These are phyloP conservation scores for Molossus molossus DNA, from an alignment of 2,797 vertebrate genomes.

Conservation along the genomic window DNA sequence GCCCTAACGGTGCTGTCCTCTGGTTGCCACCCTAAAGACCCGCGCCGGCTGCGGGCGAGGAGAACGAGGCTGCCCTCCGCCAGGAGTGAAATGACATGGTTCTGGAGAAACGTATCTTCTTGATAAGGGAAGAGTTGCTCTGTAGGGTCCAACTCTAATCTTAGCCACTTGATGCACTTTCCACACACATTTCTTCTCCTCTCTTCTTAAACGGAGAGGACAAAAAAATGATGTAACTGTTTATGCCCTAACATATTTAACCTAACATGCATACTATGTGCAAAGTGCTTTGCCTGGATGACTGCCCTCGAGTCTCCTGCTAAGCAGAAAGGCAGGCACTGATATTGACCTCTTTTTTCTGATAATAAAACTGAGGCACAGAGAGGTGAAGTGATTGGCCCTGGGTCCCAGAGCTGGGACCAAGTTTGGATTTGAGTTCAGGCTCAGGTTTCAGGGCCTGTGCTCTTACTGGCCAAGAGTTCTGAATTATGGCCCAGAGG, in stretches of 20 bases:
- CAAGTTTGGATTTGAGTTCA: background rate
- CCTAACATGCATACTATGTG: rapidly evolving
- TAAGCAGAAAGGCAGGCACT: background rate
- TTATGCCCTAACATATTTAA: background rate
- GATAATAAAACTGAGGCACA: background rate
- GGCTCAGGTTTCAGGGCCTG: background rate
- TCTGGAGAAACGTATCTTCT: conserved; percentile 14
- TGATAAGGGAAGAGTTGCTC: background rate
- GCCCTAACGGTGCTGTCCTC: background rate
- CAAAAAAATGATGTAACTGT: background rate
- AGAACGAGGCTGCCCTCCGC: background rate
- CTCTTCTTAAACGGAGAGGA: background rate
- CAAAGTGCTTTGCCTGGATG: background rate
- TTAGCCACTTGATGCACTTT: background rate
- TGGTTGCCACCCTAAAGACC: background rate
- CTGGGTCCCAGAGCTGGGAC: background rate
- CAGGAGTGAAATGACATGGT: background rate
- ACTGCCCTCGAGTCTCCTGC: background rate
- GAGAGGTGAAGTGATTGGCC: conserved; percentile 31
- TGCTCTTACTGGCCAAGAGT: background rate
- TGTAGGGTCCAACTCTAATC: background rate
- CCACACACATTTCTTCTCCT: background rate
- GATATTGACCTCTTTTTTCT: background rate
- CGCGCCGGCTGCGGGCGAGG: background rate
- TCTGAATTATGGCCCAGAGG: background rate